A percentile compares a stretch with the other conserved stretches of the same genome.
These are phyloP conservation scores for Caenorhabditis remanei DNA, from an alignment of 1,140 invertebrate genomes.

Conservation along the genomic window DNA sequence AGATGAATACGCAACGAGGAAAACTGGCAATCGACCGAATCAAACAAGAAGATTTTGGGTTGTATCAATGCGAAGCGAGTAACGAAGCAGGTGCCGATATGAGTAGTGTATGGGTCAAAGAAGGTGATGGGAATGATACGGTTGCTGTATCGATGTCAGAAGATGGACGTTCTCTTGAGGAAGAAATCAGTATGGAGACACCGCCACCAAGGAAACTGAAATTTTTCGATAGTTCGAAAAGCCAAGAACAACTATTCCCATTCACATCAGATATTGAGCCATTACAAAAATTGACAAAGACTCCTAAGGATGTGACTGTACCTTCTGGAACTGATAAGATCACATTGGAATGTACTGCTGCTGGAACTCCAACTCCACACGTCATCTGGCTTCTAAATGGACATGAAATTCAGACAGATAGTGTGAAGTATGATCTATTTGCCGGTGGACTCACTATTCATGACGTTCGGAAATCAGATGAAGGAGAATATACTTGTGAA, in stretches of 20 bases:
- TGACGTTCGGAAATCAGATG: constrained; percentile 17
- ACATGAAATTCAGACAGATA: constrained; percentile 87
- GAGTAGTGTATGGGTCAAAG: constrained; percentile 90
- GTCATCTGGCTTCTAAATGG: constrained; percentile 82
- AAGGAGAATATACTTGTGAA: constrained; percentile 47
- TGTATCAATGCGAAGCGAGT: constrained; percentile 92
- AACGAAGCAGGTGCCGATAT: constrained; percentile 91
- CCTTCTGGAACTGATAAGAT: constrained; percentile 38
- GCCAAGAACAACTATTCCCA: constrained; percentile 22
- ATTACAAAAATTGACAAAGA: constrained; percentile 14
- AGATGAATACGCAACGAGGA: constrained; percentile 79
- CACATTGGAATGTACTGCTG: constrained; percentile 8
- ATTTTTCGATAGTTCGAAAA: constrained; percentile 34
- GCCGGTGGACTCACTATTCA: constrained; percentile 2
- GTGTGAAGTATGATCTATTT: constrained; percentile 73
- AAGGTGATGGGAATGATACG: constrained; percentile 86
- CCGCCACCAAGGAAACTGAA: constrained; percentile 41
- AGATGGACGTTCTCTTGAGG: background rate
- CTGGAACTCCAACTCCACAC: constrained; percentile 26
- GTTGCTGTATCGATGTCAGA: constrained; percentile 43
- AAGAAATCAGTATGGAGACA: constrained; percentile 32
- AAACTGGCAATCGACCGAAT: constrained; percentile 87
- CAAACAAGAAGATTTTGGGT: constrained; percentile 88
- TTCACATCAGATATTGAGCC: constrained; percentile 39
- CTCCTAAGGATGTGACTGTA: constrained; percentile 72